Conservation (phyloP, 2,888 invertebrate species). For the Bursaphelenchus okinawaensis region DNA sequence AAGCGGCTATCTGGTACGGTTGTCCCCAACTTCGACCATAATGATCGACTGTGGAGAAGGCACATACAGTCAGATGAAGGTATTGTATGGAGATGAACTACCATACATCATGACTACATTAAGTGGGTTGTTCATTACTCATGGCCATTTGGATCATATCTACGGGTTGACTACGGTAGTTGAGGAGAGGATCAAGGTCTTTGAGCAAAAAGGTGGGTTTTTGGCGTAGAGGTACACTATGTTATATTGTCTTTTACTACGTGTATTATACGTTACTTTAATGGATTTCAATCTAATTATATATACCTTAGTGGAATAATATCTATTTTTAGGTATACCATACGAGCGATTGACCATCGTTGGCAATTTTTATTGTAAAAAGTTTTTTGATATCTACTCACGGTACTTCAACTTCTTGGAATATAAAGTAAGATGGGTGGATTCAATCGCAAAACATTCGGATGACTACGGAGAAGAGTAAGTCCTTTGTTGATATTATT, state of each 20-base stretch:
- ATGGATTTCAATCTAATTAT: not conserved
- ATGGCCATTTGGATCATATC: constrained; percentile 95
- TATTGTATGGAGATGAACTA: constrained; percentile 70
- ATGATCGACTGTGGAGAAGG: constrained; percentile 93
- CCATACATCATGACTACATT: constrained; percentile 56
- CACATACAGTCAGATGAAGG: constrained; percentile 77
- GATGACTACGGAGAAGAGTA: no score
- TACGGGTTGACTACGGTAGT: constrained; percentile 62
- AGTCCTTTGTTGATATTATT: no score
- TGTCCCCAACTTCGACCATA: constrained; percentile 65
- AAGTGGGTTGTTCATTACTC: constrained; percentile 78
- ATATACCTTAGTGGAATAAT: not conserved
- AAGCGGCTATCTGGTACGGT: constrained; percentile 43
- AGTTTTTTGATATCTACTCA: constrained; percentile 20
- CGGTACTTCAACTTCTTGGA: constrained; percentile 6
- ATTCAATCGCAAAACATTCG: no score
- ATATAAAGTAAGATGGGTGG: no score
- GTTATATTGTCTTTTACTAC: no score
- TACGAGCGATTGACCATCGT: constrained; percentile 41
- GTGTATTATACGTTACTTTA: no score
- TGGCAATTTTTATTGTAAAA: constrained; percentile 43
- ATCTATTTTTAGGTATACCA: constrained; percentile 23
- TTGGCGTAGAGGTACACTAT: no score
- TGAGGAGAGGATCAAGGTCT: constrained; percentile 20
- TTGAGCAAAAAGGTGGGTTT: constrained; percentile 19